Evolutionary conservation across 1,140 invertebrate genomes (phyloP), one percentile per base, ranked within the genome.

Genomic region (Drosophila chauvacae): DNA sequence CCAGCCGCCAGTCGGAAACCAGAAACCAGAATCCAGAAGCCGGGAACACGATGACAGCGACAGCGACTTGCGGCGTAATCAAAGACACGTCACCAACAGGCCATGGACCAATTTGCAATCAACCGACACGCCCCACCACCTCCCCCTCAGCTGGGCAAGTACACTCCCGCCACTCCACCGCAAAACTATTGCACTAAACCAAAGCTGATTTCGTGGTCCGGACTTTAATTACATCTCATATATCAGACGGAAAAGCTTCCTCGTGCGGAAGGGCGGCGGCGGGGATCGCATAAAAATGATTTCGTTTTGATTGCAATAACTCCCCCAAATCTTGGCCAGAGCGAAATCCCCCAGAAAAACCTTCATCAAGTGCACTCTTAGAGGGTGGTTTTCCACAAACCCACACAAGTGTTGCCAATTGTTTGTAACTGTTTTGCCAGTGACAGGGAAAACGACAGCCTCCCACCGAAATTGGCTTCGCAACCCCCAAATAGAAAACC

Each of bases 151-250:
- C 16, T 28, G 37, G 18, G n/a, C 39, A 48, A 47, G 51, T 20
- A 55, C 51, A 55, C 20, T 37, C 26, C 48, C 41, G 39, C 33
- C 35, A 47, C 41, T 55, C 70, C 39, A 28, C 47, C 68, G 20
- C 63, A 51, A 70, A 85, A 85, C 77, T 85, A 71, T 80, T 81
- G 71, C 56, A 76, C 72, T 80, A 80, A 82, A 72, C 74, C 78
- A 70, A 76, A 90, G 79, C 81, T 80, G 84, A 91, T 91, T 88
- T 73, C 37, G 83, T 75, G 83, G 83, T 77, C 77, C 75, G 61
- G 63, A 82, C 84, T 88, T 83, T 91, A 91, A 91, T 91, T 91
- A 91, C 84, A 82, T 71, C 83, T 91, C 90, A 91, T 91, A 91
- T 91, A 90, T 91, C 90, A 91, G 80, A 64, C 28, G 56, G 33